These are phyloP conservation scores for Xanthorhoe designata DNA, from an alignment of 2,888 invertebrate genomes.

Conservation along the genomic window DNA sequence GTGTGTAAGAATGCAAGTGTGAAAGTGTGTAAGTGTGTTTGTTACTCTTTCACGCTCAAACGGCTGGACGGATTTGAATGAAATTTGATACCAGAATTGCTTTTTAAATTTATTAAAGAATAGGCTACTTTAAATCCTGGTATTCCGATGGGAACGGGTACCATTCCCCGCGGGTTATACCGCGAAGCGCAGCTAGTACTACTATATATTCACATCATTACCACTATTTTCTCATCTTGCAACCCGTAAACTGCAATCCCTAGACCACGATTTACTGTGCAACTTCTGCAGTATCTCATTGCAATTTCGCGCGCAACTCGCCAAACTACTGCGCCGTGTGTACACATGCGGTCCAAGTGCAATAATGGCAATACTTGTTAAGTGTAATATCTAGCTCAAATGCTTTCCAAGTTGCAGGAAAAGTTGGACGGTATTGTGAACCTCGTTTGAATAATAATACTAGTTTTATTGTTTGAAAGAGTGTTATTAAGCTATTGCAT, in stretches of 20 bases:
- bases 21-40: too few relatives aligned
- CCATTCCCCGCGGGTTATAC: too few relatives aligned
- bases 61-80: too few relatives aligned
- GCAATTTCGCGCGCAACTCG: conserved; percentile 18
- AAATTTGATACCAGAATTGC: too few relatives aligned
- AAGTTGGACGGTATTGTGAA: conserved; percentile 22
- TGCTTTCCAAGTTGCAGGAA: conserved; percentile 23
- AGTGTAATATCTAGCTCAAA: conserved; percentile 73
- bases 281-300: conserved; percentile 29
- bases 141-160: too few relatives aligned
- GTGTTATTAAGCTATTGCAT: background rate
- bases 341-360: conserved; percentile 68
- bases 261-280: conserved; percentile 20
- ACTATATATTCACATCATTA: too few relatives aligned
- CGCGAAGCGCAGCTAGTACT: too few relatives aligned
- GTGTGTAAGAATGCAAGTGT: too few relatives aligned
- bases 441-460: conserved; percentile 8
- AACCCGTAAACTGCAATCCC: conserved; percentile 17
- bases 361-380: conserved; percentile 78
- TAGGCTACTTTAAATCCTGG: too few relatives aligned
- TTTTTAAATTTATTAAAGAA: too few relatives aligned
- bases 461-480: conserved; percentile 1
- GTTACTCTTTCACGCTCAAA: too few relatives aligned
- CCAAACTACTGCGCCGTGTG: conserved; percentile 24
- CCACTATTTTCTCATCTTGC: background rate